Conservation (phyloP, 1,140 invertebrate species). For the Drosophila equinoxialis region DNA sequence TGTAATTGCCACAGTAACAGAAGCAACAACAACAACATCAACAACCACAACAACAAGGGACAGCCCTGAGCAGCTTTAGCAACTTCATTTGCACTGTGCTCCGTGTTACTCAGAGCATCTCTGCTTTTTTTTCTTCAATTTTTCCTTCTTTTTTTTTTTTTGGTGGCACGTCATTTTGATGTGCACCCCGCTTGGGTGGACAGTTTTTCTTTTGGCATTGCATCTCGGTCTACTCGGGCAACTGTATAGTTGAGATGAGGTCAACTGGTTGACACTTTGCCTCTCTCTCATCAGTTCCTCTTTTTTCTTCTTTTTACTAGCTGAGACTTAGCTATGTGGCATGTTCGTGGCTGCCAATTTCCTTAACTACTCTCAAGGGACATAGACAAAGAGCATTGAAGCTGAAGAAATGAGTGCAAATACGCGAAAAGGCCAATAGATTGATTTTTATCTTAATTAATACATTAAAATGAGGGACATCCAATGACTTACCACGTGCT, state of each 20-base stretch:
- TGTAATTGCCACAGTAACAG: constrained; percentile 64
- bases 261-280: constrained; percentile 74
- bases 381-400: neutral
- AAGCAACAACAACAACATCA: constrained; percentile 40
- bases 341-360: constrained; percentile 60
- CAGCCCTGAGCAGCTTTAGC: constrained; percentile 63
- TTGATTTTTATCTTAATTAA: constrained; percentile 73
- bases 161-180: constrained; percentile 51
- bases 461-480: constrained; percentile 13
- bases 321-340: constrained; percentile 51
- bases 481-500: too few species aligned
- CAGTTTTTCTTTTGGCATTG: constrained; percentile 43
- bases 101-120: neutral
- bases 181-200: constrained; percentile 31
- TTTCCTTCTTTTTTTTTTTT: constrained; percentile 7
- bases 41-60: constrained; percentile 37
- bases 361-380: constrained; percentile 56
- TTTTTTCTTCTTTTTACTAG: neutral
- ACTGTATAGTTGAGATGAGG: constrained; percentile 57
- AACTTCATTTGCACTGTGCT: constrained; percentile 73
- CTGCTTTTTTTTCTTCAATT: neutral
- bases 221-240: constrained; percentile 29
- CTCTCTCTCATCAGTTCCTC: neutral
- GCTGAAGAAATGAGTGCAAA: constrained; percentile 37
- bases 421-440: constrained; percentile 54